Conservation (phyloP, 2,888 invertebrate species). For the Heterodera filipjevi region DNA sequence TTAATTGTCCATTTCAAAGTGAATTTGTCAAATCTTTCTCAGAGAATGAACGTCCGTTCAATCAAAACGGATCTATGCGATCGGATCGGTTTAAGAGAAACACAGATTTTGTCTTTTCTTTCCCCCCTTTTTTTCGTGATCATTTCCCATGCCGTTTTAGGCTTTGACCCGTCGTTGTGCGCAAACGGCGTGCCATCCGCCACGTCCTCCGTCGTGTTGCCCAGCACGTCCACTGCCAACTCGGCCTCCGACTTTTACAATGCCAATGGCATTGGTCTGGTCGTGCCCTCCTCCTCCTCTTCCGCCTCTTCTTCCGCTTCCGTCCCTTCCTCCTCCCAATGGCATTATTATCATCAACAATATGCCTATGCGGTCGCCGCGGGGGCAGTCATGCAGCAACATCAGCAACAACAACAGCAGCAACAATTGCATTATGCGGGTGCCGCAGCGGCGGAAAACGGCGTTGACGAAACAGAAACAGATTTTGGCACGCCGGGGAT, state of each 20-base stretch:
- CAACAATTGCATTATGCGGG: not conserved
- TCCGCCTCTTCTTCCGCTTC: slow-evolving; percentile 3
- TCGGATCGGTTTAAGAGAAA: too few species aligned
- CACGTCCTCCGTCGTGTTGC: not conserved
- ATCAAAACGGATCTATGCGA: too few species aligned
- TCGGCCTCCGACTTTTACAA: not conserved
- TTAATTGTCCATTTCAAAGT: too few species aligned
- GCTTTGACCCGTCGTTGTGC: not conserved
- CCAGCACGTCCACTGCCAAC: not conserved
- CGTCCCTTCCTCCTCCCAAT: not conserved
- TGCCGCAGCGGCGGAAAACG: not conserved
- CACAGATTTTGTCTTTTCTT: too few species aligned
- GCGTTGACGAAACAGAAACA: not conserved
- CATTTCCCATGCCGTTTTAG: not conserved
- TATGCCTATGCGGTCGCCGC: slow-evolving; percentile 9
- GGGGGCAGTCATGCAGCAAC: slow-evolving; percentile 8
- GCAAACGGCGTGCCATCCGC: not conserved
- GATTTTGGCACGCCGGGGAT: slow-evolving; percentile 2
- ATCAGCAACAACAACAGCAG: not conserved
- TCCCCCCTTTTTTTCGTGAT: not conserved
- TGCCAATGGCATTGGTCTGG: not conserved
- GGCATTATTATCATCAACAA: slow-evolving; percentile 1
- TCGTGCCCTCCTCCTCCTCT: not conserved
- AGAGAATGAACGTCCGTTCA: too few species aligned
- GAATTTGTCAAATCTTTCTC: too few species aligned